Percentiles rank a stretch among this genome's conserved stretches.
These are phyloP conservation scores for Lasioglossum malachurum DNA, from an alignment of 2,888 invertebrate species.

Conservation along the genomic window DNA sequence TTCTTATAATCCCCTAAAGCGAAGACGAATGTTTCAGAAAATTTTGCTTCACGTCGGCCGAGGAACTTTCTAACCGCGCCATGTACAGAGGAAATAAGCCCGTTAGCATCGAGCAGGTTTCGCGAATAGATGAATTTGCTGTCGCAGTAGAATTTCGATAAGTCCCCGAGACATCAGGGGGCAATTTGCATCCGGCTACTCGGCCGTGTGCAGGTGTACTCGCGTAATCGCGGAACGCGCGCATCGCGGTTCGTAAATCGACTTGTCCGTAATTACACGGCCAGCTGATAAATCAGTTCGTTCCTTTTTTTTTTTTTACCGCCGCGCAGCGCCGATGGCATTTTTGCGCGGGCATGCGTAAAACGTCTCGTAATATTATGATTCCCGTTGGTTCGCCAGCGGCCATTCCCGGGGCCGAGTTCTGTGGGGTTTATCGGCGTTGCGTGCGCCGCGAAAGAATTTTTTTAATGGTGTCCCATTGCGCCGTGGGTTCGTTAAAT, in stretches of 20 bases:
- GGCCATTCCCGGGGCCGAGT: conserved; percentile 21
- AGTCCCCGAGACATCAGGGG: neutral
- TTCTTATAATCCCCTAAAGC: neutral
- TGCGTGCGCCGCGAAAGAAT: conserved; percentile 76
- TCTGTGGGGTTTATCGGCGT: conserved; percentile 65
- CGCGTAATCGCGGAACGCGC: conserved; percentile 2
- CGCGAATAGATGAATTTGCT: neutral
- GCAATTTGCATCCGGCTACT: neutral
- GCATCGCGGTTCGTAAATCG: conserved; percentile 3
- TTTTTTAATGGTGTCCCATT: conserved; percentile 79
- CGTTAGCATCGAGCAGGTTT: neutral
- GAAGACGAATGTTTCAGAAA: neutral
- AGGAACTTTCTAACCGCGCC: neutral
- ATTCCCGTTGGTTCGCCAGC: conserved; percentile 40
- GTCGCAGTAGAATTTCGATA: neutral
- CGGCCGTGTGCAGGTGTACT: neutral
- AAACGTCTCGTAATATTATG: conserved; percentile 58
- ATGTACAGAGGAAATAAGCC: neutral
- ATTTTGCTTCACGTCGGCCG: neutral
- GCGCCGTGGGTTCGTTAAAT: conserved; percentile 73
- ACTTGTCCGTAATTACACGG: conserved; percentile 1
- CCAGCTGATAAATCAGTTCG: conserved; percentile 26
- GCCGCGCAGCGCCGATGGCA: conserved; percentile 9
- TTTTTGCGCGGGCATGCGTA: conserved; percentile 45
- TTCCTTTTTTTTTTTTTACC: neutral